Conservation (phyloP, 2,797 vertebrate species). For the Onychomys torridus region DNA sequence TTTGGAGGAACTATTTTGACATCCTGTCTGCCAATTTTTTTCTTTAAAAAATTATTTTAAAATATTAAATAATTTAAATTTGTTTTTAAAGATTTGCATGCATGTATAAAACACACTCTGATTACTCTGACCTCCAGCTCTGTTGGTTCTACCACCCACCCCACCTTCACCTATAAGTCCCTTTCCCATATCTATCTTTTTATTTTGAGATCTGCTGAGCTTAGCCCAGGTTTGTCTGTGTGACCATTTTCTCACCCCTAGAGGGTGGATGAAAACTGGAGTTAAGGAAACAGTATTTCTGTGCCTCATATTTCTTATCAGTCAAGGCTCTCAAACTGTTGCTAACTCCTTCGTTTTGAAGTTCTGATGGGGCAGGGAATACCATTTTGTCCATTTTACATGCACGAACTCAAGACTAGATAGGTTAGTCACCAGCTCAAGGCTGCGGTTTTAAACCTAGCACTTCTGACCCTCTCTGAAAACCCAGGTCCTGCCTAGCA, state of each 20-base stretch:
- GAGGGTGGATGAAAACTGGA: neutral
- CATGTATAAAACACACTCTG: neutral
- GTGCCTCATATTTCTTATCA: neutral
- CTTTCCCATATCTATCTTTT: neutral
- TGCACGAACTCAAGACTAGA: neutral
- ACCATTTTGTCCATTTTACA: rapidly evolving
- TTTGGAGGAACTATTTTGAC: neutral
- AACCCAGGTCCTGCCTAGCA: neutral
- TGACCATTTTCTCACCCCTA: neutral
- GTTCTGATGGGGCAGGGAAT: neutral
- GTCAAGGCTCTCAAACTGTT: neutral
- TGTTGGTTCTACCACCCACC: neutral
- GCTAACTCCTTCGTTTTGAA: neutral
- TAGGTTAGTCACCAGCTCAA: neutral
- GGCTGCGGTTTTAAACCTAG: rapidly evolving
- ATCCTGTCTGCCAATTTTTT: neutral
- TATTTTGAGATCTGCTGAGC: neutral
- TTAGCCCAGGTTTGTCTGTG: neutral
- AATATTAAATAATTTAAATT: neutral
- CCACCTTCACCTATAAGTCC: neutral
- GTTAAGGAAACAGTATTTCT: neutral
- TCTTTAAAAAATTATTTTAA: neutral
- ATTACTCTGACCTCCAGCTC: neutral
- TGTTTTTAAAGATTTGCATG: neutral
- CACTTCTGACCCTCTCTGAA: neutral